Conservation (phyloP, 2,113 vertebrate species). For the Chaetorhynchus papuensis region DNA sequence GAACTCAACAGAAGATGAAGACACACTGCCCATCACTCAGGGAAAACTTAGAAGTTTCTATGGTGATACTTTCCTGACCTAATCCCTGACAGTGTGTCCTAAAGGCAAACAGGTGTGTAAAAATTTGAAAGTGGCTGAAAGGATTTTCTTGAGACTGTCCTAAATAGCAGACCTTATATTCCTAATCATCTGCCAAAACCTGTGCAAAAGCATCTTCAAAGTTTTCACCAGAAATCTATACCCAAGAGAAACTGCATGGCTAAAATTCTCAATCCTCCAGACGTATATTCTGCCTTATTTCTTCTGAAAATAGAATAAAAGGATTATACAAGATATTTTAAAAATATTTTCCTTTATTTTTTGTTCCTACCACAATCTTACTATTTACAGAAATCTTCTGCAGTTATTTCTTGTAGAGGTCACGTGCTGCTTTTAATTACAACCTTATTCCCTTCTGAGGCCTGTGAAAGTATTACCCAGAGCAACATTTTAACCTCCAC, state of each 20-base stretch:
- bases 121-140: background rate
- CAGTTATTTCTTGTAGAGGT: background rate
- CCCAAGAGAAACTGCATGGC: background rate
- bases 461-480: background rate
- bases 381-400: background rate
- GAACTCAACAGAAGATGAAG: background rate
- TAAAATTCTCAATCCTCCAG: background rate
- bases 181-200: background rate
- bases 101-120: background rate
- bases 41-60: background rate
- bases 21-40: accelerated
- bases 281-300: background rate
- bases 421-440: background rate
- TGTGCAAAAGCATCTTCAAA: background rate
- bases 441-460: background rate
- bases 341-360: background rate
- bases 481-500: background rate
- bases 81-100: background rate
- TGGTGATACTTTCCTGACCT: background rate
- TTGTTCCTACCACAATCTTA: background rate
- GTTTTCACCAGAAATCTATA: background rate
- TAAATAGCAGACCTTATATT: background rate
- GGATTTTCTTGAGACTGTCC: background rate
- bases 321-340: background rate
- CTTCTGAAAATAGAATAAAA: background rate